Percentiles rank a stretch among this genome's conserved stretches.
These are phyloP conservation scores for Xenopus laevis DNA, from an alignment of 2,113 vertebrate species.

Conservation along the genomic window DNA sequence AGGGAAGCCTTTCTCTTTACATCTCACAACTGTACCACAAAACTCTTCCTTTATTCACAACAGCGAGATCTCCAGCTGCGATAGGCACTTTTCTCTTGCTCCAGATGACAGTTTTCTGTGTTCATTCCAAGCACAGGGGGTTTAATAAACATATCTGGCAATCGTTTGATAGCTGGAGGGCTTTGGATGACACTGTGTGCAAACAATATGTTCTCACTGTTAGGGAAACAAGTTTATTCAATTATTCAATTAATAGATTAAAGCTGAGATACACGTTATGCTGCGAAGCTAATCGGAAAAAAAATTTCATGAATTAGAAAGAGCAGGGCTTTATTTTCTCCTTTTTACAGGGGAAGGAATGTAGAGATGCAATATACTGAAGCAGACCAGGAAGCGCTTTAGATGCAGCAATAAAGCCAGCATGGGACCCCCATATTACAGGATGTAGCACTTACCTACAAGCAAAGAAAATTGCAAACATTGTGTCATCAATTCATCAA, in stretches of 20 bases:
- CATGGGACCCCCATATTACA: conserved; percentile 33
- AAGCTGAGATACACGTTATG: conserved; percentile 85
- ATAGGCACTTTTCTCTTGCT: conserved; percentile 81
- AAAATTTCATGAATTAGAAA: conserved; percentile 65
- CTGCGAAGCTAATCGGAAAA: conserved; percentile 69
- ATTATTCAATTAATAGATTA: conserved; percentile 98
- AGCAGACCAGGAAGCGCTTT: conserved; percentile 20
- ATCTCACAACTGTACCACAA: conserved; percentile 75
- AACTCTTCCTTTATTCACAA: conserved; percentile 84
- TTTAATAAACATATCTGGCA: conserved; percentile 98
- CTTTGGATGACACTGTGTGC: conserved; percentile 87
- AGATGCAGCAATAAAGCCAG: conserved; percentile 30
- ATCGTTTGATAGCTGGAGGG: conserved; percentile 82
- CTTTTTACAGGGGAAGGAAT: conserved; percentile 12
- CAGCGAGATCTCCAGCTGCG: conserved; percentile 83
- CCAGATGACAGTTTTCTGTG: conserved; percentile 85
- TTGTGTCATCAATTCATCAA: neutral
- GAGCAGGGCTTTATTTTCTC: conserved; percentile 46
- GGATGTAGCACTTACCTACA: conserved; percentile 32
- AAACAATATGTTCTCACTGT: conserved; percentile 81
- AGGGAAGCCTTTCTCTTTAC: conserved; percentile 78
- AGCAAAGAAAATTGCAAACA: conserved; percentile 11
- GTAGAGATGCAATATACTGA: conserved; percentile 13
- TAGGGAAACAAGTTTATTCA: conserved; percentile 93
- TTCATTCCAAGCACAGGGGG: conserved; percentile 82